Conservation (phyloP, 2,888 invertebrate genomes). For the Adelphocoris suturalis region DNA sequence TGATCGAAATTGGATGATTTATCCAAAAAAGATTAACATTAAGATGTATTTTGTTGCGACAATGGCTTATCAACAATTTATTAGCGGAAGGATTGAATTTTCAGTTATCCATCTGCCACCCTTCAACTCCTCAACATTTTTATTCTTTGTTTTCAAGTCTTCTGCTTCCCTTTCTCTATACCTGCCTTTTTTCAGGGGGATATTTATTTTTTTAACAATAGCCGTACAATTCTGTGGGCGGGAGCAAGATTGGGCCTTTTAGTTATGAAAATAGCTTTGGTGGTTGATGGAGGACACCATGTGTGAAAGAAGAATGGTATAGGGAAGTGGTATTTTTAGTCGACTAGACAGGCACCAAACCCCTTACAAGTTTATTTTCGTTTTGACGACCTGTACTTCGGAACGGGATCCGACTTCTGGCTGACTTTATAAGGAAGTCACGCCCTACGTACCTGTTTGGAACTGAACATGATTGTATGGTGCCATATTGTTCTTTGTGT, state of each 20-base stretch:
- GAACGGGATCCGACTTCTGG: slow-evolving; percentile 48
- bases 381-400: slow-evolving; percentile 68
- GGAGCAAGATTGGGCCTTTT: slow-evolving; percentile 54
- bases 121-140: neutral
- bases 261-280: slow-evolving; percentile 62
- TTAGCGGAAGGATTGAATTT: too few species aligned
- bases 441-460: neutral
- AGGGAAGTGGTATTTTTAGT: slow-evolving; percentile 68
- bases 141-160: neutral
- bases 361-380: slow-evolving; percentile 66
- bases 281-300: slow-evolving; percentile 64
- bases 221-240: neutral
- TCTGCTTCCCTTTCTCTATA: neutral
- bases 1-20: too few species aligned
- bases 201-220: slow-evolving; percentile 46
- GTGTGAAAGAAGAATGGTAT: slow-evolving; percentile 62
- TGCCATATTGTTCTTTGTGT: too few species aligned
- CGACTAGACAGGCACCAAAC: slow-evolving; percentile 69
- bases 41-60: too few species aligned
- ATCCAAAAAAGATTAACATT: too few species aligned
- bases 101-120: too few species aligned
- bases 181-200: neutral
- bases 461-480: too few species aligned
- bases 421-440: slow-evolving; percentile 55
- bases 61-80: too few species aligned